Evolutionary conservation across 2,888 invertebrate species (phyloP).

Genomic region (Philonicus albiceps): DNA sequence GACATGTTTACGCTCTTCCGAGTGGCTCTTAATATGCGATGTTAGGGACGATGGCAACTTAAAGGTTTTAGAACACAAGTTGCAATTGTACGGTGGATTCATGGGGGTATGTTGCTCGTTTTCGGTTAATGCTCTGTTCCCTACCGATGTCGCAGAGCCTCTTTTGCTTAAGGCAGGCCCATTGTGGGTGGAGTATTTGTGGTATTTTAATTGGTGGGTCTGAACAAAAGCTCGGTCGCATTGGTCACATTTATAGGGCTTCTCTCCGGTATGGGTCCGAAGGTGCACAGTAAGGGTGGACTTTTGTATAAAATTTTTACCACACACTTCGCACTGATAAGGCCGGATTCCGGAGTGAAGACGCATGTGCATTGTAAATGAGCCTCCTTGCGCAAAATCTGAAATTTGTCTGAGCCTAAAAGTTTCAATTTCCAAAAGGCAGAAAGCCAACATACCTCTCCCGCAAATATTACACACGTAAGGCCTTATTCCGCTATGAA

Average conservation of each 20-base stretch:
- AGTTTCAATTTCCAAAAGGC: neutral
- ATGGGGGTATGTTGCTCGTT: neutral
- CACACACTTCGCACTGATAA: constrained; percentile 49
- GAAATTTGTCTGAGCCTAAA: neutral
- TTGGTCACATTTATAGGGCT: constrained; percentile 47
- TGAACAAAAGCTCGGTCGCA: constrained; percentile 46
- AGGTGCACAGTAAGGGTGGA: constrained; percentile 48
- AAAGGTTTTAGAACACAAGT: constrained; percentile 46
- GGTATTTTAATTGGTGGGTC: constrained; percentile 48
- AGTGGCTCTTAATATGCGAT: constrained; percentile 48
- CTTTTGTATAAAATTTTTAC: constrained; percentile 48
- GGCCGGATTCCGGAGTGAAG: constrained; percentile 46
- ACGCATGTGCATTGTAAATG: constrained; percentile 48
- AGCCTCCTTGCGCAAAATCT: constrained; percentile 47
- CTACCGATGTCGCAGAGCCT: neutral
- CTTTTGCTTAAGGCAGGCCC: neutral
- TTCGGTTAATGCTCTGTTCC: neutral
- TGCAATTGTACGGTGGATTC: constrained; percentile 35
- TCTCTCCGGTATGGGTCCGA: constrained; percentile 48
- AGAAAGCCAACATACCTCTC: constrained; percentile 41
- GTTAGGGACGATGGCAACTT: constrained; percentile 47
- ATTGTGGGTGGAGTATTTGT: constrained; percentile 45
- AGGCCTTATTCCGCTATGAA: constrained; percentile 47
- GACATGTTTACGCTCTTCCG: constrained; percentile 47
- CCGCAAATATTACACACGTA: constrained; percentile 46